Evolutionary conservation across 2,888 invertebrate genomes (phyloP).

Genomic region (Drosophila niveifrons): DNA sequence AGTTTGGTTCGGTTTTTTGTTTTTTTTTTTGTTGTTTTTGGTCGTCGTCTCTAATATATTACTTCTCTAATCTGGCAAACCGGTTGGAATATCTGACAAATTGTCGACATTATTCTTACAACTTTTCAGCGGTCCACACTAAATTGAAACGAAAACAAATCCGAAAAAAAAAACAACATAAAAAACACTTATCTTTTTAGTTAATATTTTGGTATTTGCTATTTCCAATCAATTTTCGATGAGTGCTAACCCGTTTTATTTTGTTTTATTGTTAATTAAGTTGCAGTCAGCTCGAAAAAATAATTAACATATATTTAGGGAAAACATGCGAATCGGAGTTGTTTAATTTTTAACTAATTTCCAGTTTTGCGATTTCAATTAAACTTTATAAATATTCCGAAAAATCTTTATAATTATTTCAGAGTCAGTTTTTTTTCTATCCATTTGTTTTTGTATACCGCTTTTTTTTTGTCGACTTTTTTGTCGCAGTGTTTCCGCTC

Average conservation of each 20-base stretch:
- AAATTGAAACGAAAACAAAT: conserved; percentile 23
- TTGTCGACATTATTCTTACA: conserved; percentile 64
- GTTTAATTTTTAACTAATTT: conserved; percentile 51
- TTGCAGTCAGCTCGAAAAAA: conserved; percentile 38
- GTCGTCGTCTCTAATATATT: conserved; percentile 8
- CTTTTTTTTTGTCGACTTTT: neutral
- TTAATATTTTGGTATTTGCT: conserved; percentile 25
- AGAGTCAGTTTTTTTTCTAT: conserved; percentile 2
- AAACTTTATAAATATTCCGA: conserved; percentile 41
- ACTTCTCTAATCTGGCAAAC: conserved; percentile 41
- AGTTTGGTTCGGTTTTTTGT: conserved; percentile 41
- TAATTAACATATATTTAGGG: conserved; percentile 58
- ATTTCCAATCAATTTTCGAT: conserved; percentile 36
- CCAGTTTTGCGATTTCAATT: conserved; percentile 63
- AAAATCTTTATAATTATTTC: conserved; percentile 14
- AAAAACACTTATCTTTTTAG: conserved; percentile 11
- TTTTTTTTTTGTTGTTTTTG: neutral
- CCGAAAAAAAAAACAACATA: conserved; percentile 5
- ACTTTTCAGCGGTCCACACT: conserved; percentile 4
- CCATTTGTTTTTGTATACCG: neutral
- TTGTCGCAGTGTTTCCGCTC: conserved; percentile 50
- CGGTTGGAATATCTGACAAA: conserved; percentile 62
- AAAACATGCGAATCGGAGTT: conserved; percentile 23
- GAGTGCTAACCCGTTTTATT: conserved; percentile 54
- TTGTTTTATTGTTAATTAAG: conserved; percentile 59